Evolutionary conservation across 2,113 vertebrate genomes (phyloP).

Genomic region (Sprattus sprattus): DNA sequence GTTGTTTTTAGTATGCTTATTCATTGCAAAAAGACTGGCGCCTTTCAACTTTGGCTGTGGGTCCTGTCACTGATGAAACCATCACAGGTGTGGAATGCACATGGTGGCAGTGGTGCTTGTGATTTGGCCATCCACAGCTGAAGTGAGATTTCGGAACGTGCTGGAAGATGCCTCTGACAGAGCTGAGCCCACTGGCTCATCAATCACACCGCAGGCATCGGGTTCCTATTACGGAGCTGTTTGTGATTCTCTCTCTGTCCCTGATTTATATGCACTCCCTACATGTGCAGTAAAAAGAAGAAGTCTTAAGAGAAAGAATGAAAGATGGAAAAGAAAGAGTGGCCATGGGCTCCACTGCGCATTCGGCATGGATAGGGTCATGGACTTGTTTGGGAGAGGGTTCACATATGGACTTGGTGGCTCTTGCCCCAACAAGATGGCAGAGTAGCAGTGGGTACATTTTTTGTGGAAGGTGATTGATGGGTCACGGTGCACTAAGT

Average conservation of each 20-base stretch:
- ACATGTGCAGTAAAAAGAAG: not conserved
- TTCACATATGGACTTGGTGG: not conserved
- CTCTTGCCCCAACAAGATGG: not conserved
- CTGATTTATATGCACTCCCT: not conserved
- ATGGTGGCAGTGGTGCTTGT: not conserved
- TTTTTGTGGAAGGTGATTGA: not conserved
- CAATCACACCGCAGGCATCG: not conserved
- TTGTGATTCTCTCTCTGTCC: not conserved
- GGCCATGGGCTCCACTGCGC: not conserved
- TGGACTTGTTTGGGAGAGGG: not conserved
- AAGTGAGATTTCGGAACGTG: not conserved
- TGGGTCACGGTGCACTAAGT: not conserved
- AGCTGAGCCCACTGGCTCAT: not conserved
- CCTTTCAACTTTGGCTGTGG: no score
- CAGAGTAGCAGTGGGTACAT: not conserved
- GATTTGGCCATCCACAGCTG: not conserved
- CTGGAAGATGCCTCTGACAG: conserved; percentile 5
- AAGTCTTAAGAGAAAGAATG: not conserved
- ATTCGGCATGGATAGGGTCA: not conserved
- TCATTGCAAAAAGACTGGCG: no score
- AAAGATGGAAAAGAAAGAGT: not conserved
- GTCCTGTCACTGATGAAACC: not conserved
- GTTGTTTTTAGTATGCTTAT: no score
- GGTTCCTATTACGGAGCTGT: not conserved
- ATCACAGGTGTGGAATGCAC: not conserved